Base-by-base conservation (phyloP, 2,797 vertebrate genomes). In the Vultur gryphus region DNA sequence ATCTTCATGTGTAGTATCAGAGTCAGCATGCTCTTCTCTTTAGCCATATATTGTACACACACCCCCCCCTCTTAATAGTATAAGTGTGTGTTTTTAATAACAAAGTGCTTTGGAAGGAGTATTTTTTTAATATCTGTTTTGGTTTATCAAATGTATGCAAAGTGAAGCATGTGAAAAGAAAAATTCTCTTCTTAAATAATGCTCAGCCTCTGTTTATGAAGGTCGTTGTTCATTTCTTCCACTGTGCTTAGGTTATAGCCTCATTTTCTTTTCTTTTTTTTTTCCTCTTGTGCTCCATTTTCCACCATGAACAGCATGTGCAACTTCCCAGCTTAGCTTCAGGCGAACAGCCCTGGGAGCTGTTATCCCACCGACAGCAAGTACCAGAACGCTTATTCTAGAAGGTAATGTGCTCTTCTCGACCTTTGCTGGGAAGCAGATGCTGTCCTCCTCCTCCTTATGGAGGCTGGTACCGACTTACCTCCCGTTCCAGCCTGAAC, bases 371-470 rank as follows among this genome's bases (percentile, higher is more conserved):
- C 69, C 6, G 7, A 29, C 35, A 64, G 59, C 52, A 64, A 72
- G 71, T 35, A 70, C 46, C 58, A 39, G 26, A 76, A 41, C 1
- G 3, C 44, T 79, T 49, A 5, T 6, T 69, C 13, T 15, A 11
- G 65, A 73, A 73, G 21, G 16, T 29, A 51, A n/a, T 0, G 0
- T 35, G 78, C 15, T 86, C 59, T 51, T 66, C 66, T 57, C 1
- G 1, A 4, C 61, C 61, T 67, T 14, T 65, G 37, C 3, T 33
- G 31, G 77, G 54, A 61, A 88, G 48, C 14, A 61, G 51, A 57
- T 44, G 37, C 48, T 57, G 3, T 59, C 16, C 2, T 86, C 35
- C 51, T 77, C 44, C 80, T 80, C 23, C 1, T 54, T 13, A 9
- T 6, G 29, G n/a, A 78, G 41, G 37, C 73, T 51, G 48, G 35